These are phyloP conservation scores for Cacoxenus indagator DNA, from an alignment of 2,888 invertebrate genomes.

Conservation along the genomic window DNA sequence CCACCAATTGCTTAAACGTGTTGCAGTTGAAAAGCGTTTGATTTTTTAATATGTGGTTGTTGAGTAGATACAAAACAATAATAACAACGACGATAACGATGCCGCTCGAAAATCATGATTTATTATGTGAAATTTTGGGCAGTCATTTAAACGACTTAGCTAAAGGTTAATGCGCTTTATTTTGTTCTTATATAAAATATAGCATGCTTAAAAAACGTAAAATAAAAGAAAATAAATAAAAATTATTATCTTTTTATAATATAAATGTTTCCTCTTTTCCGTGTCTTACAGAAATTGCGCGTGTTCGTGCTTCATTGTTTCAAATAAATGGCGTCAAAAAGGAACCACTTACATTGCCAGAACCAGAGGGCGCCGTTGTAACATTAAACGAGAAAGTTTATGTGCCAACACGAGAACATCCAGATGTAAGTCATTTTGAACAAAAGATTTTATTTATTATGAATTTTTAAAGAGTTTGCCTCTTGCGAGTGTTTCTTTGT, in stretches of 20 bases:
- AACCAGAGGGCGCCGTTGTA: conserved; percentile 89
- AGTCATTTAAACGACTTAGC: too few relatives aligned
- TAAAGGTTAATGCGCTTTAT: not conserved
- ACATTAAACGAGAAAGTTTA: conserved; percentile 99
- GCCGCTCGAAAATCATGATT: too few relatives aligned
- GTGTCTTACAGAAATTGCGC: conserved; percentile 92
- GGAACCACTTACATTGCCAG: conserved; percentile 92
- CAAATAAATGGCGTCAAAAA: conserved; percentile 98
- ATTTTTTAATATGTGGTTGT: not conserved
- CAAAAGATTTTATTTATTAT: conserved; percentile 7
- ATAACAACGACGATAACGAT: too few relatives aligned
- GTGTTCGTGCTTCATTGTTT: conserved; percentile 97
- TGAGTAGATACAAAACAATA: not conserved
- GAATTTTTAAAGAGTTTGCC: conserved; percentile 11
- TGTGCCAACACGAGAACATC: conserved; percentile 99
- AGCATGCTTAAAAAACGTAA: not conserved
- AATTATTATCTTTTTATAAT: conserved; percentile 16
- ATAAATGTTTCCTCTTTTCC: conserved; percentile 43
- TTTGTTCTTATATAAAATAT: not conserved
- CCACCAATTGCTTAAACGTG: conserved; percentile 6
- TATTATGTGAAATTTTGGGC: too few relatives aligned
- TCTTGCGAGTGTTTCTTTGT: not conserved
- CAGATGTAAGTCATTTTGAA: conserved; percentile 88
- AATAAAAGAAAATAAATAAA: too few relatives aligned
- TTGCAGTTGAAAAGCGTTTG: not conserved